These are phyloP conservation scores for Sylvia atricapilla DNA, from an alignment of 2,113 vertebrate genomes.

Conservation along the genomic window DNA sequence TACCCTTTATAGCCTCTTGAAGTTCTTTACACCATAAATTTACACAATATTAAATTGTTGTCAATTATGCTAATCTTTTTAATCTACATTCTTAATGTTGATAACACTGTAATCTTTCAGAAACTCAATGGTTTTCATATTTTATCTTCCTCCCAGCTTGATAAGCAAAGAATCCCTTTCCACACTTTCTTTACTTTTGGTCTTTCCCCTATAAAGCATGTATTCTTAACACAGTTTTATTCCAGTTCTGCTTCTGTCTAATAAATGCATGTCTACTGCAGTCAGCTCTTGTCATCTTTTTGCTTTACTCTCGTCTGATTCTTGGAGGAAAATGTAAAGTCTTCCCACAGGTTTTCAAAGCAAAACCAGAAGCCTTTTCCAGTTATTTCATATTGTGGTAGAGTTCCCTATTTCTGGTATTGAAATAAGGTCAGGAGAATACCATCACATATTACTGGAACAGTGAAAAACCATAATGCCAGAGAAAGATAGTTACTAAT, in stretches of 20 bases:
- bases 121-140: constrained; percentile 1
- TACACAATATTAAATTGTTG: not conserved
- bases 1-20: not conserved
- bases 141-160: not conserved
- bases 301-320: not conserved
- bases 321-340: not conserved
- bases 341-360: not conserved
- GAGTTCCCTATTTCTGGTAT: not conserved
- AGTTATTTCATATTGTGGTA: not conserved
- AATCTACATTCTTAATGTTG: not conserved
- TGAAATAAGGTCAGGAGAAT: not conserved
- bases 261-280: not conserved
- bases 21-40: not conserved
- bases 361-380: not conserved
- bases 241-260: not conserved
- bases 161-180: not conserved
- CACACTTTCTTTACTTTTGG: not conserved
- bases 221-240: not conserved
- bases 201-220: not conserved
- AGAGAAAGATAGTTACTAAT: not conserved
- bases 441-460: not conserved
- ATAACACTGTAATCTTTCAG: not conserved
- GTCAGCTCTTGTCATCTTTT: not conserved
- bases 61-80: not conserved
- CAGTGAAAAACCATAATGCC: not conserved